Conservation (phyloP, 2,797 vertebrate species). For the Gymnopithys bicolor region DNA sequence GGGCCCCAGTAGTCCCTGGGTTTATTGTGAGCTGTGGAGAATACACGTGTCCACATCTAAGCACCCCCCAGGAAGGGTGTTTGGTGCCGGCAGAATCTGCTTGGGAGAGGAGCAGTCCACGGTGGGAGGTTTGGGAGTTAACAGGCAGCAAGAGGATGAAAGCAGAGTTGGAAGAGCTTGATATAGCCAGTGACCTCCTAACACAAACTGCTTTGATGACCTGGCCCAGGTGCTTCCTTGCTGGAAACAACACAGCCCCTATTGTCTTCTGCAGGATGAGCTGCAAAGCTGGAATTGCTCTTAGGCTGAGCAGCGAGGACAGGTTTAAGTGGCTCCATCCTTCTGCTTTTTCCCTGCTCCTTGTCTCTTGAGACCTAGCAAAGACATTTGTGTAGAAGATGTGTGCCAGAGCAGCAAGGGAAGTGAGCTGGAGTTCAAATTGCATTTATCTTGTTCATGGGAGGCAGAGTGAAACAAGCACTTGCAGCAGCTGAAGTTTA, state of each 20-base stretch:
- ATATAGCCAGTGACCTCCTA: slow-evolving; percentile 35
- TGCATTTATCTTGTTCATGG: not conserved
- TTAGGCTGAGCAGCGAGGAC: not conserved
- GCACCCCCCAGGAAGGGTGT: fast-evolving
- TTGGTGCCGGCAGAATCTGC: not conserved
- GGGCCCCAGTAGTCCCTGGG: not conserved
- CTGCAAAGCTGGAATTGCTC: slow-evolving; percentile 30
- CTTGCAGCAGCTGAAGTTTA: not conserved
- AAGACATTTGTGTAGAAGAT: not conserved
- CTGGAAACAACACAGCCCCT: slow-evolving; percentile 56
- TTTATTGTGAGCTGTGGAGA: not conserved
- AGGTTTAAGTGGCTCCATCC: slow-evolving; percentile 38
- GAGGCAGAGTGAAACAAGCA: not conserved
- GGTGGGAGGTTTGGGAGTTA: slow-evolving; percentile 52
- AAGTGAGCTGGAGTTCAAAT: not conserved
- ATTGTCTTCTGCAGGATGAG: slow-evolving; percentile 34
- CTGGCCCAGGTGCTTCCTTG: slow-evolving; percentile 60
- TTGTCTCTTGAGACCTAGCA: not conserved
- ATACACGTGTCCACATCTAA: too few relatives aligned
- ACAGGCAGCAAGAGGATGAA: slow-evolving; percentile 30
- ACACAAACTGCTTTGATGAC: slow-evolving; percentile 58
- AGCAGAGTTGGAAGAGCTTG: not conserved
- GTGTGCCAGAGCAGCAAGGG: not conserved
- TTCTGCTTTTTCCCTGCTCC: not conserved
- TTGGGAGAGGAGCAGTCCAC: fast-evolving